Conservation (phyloP, 2,888 invertebrate genomes). For the Petrolisthes manimaculis region DNA sequence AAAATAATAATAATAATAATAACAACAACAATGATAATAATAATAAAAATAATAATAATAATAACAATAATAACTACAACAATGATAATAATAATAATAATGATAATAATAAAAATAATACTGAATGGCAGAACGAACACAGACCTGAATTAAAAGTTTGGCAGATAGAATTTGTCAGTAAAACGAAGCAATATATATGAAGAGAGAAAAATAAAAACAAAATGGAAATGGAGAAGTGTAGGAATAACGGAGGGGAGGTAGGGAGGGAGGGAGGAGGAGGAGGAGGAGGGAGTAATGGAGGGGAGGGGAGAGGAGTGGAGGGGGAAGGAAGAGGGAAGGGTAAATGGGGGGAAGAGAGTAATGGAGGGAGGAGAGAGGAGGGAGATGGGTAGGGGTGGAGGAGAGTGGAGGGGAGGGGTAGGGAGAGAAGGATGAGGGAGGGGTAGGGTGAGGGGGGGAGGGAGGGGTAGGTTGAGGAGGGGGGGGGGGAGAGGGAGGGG, state of each 20-base stretch:
- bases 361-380: not conserved
- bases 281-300: not conserved
- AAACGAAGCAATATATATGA: not conserved
- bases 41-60: too few species aligned
- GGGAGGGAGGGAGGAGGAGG: not conserved
- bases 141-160: too few species aligned
- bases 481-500: not conserved
- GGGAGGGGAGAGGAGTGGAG: not conserved
- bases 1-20: too few species aligned
- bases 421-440: not conserved
- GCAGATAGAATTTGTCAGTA: too few species aligned
- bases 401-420: too few species aligned
- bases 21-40: too few species aligned
- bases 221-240: not conserved
- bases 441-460: not conserved
- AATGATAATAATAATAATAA: too few species aligned
- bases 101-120: too few species aligned
- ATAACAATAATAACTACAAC: too few species aligned
- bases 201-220: not conserved
- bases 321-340: not conserved
- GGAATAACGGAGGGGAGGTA: not conserved
- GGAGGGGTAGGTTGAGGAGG: not conserved
- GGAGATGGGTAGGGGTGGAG: not conserved
- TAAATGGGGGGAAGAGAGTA: not conserved
- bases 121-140: too few species aligned